Evolutionary conservation across 30 jellyfish, hydroid and myxozoan species (phyloP).

Genomic region (Aurelia sp.): DNA sequence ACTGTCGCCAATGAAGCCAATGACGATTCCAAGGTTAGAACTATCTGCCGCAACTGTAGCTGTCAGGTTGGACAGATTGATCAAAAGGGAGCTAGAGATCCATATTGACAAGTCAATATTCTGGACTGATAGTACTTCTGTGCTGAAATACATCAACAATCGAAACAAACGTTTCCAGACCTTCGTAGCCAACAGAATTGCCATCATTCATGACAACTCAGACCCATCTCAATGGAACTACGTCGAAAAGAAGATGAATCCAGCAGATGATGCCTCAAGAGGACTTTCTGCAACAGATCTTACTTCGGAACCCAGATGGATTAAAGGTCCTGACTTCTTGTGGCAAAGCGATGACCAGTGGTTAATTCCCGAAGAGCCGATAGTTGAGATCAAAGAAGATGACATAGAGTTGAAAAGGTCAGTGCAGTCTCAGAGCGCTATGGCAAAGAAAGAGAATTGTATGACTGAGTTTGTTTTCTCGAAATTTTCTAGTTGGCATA

Average conservation of each 20-base stretch:
- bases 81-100: constrained; percentile 31
- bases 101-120: constrained; percentile 2
- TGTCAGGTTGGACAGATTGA: constrained; percentile 6
- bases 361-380: background rate
- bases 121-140: constrained; percentile 78
- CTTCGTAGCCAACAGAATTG: constrained; percentile 53
- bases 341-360: constrained; percentile 1
- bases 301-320: constrained; percentile 18
- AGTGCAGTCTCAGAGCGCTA: background rate
- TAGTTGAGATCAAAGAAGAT: background rate
- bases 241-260: constrained; percentile 24
- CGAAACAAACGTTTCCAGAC: constrained; percentile 26
- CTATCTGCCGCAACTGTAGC: constrained; percentile 47
- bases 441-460: background rate
- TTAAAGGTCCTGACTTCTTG: constrained; percentile 56
- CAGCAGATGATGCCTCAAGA: constrained; percentile 69
- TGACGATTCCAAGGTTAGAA: constrained; percentile 63
- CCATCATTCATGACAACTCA: constrained; percentile 57
- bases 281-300: constrained; percentile 31
- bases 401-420: constrained; percentile 8
- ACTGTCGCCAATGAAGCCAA: constrained; percentile 28
- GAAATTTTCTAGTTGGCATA: constrained; percentile 10
- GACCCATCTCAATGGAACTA: constrained; percentile 62
- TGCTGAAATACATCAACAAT: constrained; percentile 43
- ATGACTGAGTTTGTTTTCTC: background rate